Percentiles rank a stretch among this genome's conserved stretches.
Evolutionary conservation across 2,888 invertebrate genomes (phyloP).

Genomic region (Cheilosia vulpina): DNA sequence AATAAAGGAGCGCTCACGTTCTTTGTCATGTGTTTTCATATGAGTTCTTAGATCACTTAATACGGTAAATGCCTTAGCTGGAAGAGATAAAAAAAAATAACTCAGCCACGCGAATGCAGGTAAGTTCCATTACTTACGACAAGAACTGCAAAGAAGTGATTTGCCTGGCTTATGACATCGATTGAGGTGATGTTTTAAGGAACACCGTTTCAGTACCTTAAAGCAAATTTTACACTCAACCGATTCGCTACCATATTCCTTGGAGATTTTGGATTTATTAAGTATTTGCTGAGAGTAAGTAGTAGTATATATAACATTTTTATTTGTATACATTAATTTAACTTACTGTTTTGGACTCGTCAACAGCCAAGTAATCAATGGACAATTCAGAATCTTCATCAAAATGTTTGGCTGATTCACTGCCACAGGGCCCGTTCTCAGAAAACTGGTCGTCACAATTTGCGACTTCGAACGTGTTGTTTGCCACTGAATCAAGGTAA

Average conservation of each 20-base stretch:
- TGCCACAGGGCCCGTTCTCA: constrained; percentile 8
- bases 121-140: constrained; percentile 45
- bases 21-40: constrained; percentile 54
- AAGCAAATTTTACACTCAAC: constrained; percentile 55
- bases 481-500: background rate
- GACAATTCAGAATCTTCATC: constrained; percentile 4
- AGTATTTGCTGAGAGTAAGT: background rate
- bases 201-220: constrained; percentile 55
- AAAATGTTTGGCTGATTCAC: background rate
- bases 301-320: background rate
- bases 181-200: constrained; percentile 54
- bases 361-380: background rate
- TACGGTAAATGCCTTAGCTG: constrained; percentile 62
- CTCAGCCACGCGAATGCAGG: too few species aligned
- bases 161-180: constrained; percentile 55
- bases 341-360: constrained; percentile 14
- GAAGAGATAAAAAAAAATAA: background rate
- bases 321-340: too few species aligned
- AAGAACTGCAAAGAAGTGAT: constrained; percentile 60
- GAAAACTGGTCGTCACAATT: background rate
- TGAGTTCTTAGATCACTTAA: constrained; percentile 60
- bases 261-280: background rate
- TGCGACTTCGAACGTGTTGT: constrained; percentile 11
- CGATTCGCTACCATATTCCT: background rate
- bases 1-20: constrained; percentile 37